Conservation (phyloP, 2,888 invertebrate genomes). For the Erebia ligea region DNA sequence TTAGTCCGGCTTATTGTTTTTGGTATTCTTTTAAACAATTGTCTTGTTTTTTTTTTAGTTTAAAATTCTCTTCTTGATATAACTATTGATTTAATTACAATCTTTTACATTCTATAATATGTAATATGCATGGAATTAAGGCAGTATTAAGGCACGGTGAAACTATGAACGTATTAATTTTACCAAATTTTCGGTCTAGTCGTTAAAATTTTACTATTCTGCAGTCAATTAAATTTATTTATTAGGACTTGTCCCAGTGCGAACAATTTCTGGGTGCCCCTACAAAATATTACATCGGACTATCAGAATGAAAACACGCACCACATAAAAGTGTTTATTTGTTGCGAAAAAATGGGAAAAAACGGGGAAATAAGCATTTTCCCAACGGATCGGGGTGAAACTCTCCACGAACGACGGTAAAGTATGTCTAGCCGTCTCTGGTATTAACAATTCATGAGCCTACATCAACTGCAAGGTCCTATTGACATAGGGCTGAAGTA, state of each 20-base stretch:
- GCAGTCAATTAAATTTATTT: not conserved
- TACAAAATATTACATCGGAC: constrained; percentile 13
- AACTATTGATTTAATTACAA: too few species aligned
- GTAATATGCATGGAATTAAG: too few species aligned
- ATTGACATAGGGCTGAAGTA: constrained; percentile 18
- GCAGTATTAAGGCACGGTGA: too few species aligned
- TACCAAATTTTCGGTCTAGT: too few species aligned
- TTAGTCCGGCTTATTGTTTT: too few species aligned
- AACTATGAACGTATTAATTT: too few species aligned
- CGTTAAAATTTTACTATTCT: too few species aligned
- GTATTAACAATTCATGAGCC: constrained; percentile 22
- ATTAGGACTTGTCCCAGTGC: not conserved
- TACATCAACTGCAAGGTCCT: constrained; percentile 22
- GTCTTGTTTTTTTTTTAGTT: too few species aligned
- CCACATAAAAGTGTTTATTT: constrained; percentile 25
- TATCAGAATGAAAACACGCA: constrained; percentile 23
- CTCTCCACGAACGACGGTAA: constrained; percentile 10
- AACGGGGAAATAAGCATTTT: constrained; percentile 18
- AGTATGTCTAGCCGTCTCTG: constrained; percentile 24
- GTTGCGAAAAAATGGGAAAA: constrained; percentile 20
- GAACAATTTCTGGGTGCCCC: not conserved
- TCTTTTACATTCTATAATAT: too few species aligned
- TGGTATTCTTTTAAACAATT: too few species aligned
- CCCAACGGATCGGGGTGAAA: constrained; percentile 21
- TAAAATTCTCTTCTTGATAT: too few species aligned